Evolutionary conservation across 1,140 invertebrate species (phyloP).

Genomic region (Drosophila sulfurigaster): DNA sequence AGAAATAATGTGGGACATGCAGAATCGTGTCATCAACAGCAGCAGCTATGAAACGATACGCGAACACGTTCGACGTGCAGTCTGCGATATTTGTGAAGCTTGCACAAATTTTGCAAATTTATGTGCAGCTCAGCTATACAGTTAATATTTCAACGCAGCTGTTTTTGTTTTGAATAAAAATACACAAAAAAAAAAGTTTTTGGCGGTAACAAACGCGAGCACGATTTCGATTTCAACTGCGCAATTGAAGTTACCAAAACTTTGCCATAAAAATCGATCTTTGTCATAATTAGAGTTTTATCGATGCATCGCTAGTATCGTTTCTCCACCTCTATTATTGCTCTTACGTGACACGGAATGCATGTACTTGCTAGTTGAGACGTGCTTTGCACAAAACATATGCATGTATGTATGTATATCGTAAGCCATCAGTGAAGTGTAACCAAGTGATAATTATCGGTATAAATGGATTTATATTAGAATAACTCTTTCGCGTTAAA

Average conservation of each 20-base stretch:
- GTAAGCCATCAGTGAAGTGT: too few relatives aligned
- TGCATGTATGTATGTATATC: too few relatives aligned
- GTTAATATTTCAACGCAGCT: neutral
- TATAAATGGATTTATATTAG: too few relatives aligned
- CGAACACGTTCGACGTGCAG: conserved; percentile 32
- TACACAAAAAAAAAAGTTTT: neutral
- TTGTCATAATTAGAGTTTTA: too few relatives aligned
- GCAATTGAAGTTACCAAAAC: neutral
- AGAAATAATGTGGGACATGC: conserved; percentile 60
- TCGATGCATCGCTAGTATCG: too few relatives aligned
- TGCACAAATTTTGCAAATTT: neutral
- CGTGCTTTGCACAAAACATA: too few relatives aligned
- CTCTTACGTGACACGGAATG: too few relatives aligned
- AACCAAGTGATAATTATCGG: too few relatives aligned
- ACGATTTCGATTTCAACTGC: neutral
- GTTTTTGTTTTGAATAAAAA: neutral
- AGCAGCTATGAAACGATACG: conserved; percentile 14
- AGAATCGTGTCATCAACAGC: conserved; percentile 40
- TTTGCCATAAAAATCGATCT: too few relatives aligned
- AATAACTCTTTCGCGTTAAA: too few relatives aligned
- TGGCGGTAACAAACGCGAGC: neutral
- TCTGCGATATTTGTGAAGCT: conserved; percentile 9
- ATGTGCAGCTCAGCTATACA: conserved; percentile 5
- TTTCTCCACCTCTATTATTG: too few relatives aligned
- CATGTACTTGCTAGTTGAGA: too few relatives aligned